Evolutionary conservation across 2,888 invertebrate species (phyloP), one percentile per base, ranked within the genome.

Genomic region (Sycophila texana): DNA sequence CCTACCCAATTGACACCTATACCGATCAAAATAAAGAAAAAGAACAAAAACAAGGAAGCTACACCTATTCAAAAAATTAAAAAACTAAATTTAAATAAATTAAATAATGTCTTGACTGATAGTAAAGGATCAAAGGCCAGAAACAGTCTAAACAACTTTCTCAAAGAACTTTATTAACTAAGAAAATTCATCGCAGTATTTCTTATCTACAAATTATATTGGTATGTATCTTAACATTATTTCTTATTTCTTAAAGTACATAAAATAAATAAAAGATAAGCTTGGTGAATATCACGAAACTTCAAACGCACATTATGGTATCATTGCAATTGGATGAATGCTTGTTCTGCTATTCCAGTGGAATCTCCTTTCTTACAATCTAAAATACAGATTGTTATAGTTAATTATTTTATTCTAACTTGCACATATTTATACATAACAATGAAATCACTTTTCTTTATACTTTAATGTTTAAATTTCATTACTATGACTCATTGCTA

Each of bases 351-450:
- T 90, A 94, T 87, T 95, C 94, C 91, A 95, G 89, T 80, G 95
- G 95, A 89, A 95, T 94, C 90, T 95, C 94, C 85, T 94, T 94
- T 89, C 92, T 93, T 74, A 95, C 94, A 86, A 95, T 93, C 95
- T 95, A 92, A 83, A 94, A 93, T 83, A 60, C 58, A 65, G 39
- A 20, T 16, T 30, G 47, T 61, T 39, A 39, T 10, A 10, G 10
- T 39, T 39, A 39, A 39, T 39, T 39, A 39, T 39, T 39, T 7
- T 39, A 39, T 39, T 39, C 39, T 39, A 5, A 39, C 0, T 39
- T 39, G 39, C 39, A 10, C 39, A 39, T 10, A 39, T 39, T 39
- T 39, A 7, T 5, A 7, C 39, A 39, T 39, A 39, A 39, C 39
- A 39, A 39, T 39, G 39, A 39, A 39, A 7, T 39, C 39, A 39